Evolutionary conservation across 92 coral and sea anemone genomes (phyloP).

Genomic region (Pocillopora grandis): DNA sequence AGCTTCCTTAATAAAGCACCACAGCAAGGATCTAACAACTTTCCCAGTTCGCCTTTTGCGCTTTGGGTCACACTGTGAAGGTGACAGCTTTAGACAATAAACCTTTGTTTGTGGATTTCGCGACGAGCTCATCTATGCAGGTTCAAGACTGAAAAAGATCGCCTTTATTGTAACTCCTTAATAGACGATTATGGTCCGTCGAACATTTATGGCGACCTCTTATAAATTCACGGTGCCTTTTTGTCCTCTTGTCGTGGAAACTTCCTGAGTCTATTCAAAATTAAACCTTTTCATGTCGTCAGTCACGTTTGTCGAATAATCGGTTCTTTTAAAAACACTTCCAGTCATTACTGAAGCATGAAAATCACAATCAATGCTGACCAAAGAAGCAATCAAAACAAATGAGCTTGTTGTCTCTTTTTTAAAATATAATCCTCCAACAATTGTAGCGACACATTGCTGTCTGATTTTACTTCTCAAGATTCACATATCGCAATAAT

Average conservation of each 20-base stretch:
- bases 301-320: conserved; percentile 5
- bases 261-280: neutral
- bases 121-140: neutral
- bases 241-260: no score
- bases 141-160: neutral
- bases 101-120: conserved; percentile 16
- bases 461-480: neutral
- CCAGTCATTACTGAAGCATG: conserved; percentile 18
- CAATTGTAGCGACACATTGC: conserved; percentile 17
- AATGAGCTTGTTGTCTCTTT: conserved; percentile 10
- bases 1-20: neutral
- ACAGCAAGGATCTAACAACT: neutral
- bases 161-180: neutral
- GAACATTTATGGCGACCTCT: no score
- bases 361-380: conserved; percentile 21
- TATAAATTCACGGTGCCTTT: no score
- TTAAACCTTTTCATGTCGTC: conserved; percentile 4
- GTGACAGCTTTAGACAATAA: conserved; percentile 23
- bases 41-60: neutral
- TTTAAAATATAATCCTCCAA: conserved; percentile 8
- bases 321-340: conserved; percentile 7
- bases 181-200: neutral
- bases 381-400: conserved; percentile 30
- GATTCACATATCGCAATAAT: conserved; percentile 21
- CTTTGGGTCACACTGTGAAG: conserved; percentile 5